A percentile compares a stretch with the other conserved stretches of the same genome.
phyloP scores from a whole-genome alignment of 2,113 vertebrate genomes.

The Pandion haliaetus region DNA sequence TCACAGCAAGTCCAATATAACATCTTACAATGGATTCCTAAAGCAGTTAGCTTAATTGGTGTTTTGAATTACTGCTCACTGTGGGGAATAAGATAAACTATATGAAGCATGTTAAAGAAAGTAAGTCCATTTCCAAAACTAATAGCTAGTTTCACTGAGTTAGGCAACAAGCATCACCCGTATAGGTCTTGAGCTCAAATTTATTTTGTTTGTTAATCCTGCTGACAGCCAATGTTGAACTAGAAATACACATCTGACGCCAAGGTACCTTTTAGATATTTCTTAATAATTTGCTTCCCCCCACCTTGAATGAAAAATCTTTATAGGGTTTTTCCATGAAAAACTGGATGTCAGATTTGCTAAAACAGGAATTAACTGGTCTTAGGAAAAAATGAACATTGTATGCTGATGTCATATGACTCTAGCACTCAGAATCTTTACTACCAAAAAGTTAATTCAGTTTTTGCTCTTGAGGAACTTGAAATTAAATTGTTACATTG shows the following conservation, averaged over 20 bases:
- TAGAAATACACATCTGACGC: background rate
- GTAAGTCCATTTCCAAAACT: background rate
- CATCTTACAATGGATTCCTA: background rate
- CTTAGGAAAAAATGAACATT: background rate
- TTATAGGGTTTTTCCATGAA: background rate
- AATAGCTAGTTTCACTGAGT: background rate
- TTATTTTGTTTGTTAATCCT: background rate
- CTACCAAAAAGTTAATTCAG: background rate
- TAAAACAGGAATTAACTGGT: background rate
- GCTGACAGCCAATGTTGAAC: background rate
- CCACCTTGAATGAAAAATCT: background rate
- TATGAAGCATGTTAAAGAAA: background rate
- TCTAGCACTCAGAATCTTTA: background rate
- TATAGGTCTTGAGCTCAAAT: background rate
- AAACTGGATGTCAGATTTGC: background rate
- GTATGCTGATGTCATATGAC: background rate
- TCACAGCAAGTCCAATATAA: background rate
- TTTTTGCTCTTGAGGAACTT: background rate
- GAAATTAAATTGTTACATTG: background rate
- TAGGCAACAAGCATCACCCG: background rate
- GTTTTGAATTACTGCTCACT: background rate
- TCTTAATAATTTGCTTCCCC: background rate
- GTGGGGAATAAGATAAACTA: background rate
- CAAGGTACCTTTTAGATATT: background rate
- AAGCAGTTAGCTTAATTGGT: background rate